These are phyloP conservation scores for Atrina japonica DNA, from an alignment of 2,888 invertebrate species.

Conservation along the genomic window DNA sequence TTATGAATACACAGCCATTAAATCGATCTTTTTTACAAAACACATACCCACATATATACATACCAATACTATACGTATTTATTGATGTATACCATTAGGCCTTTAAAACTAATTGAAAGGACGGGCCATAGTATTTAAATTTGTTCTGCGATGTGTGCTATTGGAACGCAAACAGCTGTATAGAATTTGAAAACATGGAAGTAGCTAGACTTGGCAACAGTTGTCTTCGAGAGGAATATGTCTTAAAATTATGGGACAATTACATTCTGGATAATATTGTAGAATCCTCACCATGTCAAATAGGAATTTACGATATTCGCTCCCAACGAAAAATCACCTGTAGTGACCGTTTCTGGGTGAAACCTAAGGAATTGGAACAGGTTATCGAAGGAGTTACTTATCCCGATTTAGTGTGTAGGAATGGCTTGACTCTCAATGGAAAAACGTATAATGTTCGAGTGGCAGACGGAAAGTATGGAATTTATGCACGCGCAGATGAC, in stretches of 20 bases:
- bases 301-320: slow-evolving; percentile 63
- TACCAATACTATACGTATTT: too few relatives aligned
- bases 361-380: slow-evolving; percentile 55
- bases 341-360: slow-evolving; percentile 55
- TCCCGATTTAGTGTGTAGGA: slow-evolving; percentile 49
- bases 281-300: slow-evolving; percentile 58
- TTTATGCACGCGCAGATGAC: slow-evolving; percentile 62
- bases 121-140: too few relatives aligned
- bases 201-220: slow-evolving; percentile 53
- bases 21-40: too few relatives aligned
- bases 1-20: too few relatives aligned
- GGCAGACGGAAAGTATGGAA: slow-evolving; percentile 70
- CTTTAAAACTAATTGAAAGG: too few relatives aligned
- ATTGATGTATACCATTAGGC: too few relatives aligned
- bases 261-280: slow-evolving; percentile 64
- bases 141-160: too few relatives aligned
- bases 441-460: slow-evolving; percentile 61
- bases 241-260: slow-evolving; percentile 67
- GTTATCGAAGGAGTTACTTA: slow-evolving; percentile 54
- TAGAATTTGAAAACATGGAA: slow-evolving; percentile 45
- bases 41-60: too few relatives aligned
- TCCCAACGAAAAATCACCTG: slow-evolving; percentile 50
- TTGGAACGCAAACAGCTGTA: too few relatives aligned
- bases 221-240: slow-evolving; percentile 59
- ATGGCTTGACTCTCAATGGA: slow-evolving; percentile 63